Conservation (phyloP, 2,888 invertebrate genomes). For the Mythimna lalbum region DNA sequence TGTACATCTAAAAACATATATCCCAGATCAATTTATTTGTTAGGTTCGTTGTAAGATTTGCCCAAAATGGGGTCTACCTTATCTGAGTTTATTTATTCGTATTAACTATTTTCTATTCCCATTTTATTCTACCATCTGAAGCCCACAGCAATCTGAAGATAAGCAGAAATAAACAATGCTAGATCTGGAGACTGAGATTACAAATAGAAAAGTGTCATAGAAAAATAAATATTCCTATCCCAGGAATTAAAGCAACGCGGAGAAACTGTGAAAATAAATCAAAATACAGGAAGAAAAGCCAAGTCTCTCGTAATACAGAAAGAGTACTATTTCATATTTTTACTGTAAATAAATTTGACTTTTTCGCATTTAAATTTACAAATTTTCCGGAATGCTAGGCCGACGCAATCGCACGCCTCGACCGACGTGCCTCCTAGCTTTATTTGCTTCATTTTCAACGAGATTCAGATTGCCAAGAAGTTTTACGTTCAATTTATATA, state of each 20-base stretch:
- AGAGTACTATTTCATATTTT: slow-evolving; percentile 56
- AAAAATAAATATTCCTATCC: slow-evolving; percentile 53
- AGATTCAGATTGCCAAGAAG: slow-evolving; percentile 82
- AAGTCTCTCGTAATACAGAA: slow-evolving; percentile 37
- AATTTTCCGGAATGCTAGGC: slow-evolving; percentile 77
- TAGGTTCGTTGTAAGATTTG: background rate
- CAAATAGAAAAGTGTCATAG: slow-evolving; percentile 49
- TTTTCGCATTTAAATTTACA: slow-evolving; percentile 75
- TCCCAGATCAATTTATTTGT: background rate
- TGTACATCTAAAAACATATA: background rate
- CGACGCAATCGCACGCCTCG: slow-evolving; percentile 76
- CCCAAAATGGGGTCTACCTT: background rate
- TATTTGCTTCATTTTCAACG: slow-evolving; percentile 83
- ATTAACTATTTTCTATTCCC: background rate
- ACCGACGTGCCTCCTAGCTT: slow-evolving; percentile 74
- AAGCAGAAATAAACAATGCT: slow-evolving; percentile 62
- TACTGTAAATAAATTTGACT: slow-evolving; percentile 68
- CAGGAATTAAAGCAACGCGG: slow-evolving; percentile 49
- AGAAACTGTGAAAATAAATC: slow-evolving; percentile 56
- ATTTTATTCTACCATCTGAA: slow-evolving; percentile 2
- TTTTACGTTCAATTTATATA: slow-evolving; percentile 82
- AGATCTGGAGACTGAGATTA: slow-evolving; percentile 61
- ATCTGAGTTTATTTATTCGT: background rate
- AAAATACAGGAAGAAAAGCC: slow-evolving; percentile 43
- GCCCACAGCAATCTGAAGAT: slow-evolving; percentile 13